These are phyloP conservation scores for Neotoma lepida DNA, from an alignment of 2,113 vertebrate species.

Conservation along the genomic window DNA sequence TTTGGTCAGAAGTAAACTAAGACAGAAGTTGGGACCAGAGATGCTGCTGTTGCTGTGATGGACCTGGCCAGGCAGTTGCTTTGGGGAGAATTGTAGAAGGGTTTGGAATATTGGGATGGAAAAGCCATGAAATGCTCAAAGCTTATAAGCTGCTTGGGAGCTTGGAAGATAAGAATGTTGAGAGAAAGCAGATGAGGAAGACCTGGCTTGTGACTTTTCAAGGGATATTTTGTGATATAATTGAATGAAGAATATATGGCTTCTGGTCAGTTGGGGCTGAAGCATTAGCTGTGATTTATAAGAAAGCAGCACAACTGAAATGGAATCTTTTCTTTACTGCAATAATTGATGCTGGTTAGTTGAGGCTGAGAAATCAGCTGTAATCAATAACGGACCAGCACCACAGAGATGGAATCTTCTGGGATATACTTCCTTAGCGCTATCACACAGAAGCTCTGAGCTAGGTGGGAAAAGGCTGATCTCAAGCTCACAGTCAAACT, in stretches of 20 bases:
- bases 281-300: neutral
- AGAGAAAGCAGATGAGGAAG: neutral
- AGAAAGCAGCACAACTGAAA: neutral
- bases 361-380: neutral
- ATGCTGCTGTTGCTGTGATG: neutral
- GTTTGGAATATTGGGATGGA: neutral
- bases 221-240: neutral
- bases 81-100: neutral
- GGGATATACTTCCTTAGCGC: neutral
- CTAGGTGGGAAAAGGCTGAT: neutral
- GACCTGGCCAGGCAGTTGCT: neutral
- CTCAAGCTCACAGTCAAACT: neutral
- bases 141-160: neutral
- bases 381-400: too few species aligned
- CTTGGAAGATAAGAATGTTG: neutral
- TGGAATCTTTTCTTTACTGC: neutral
- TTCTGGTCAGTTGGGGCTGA: neutral
- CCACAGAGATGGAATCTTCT: neutral
- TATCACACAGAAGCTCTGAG: neutral
- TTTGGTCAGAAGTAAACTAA: neutral
- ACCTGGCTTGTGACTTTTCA: neutral
- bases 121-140: neutral
- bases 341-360: neutral
- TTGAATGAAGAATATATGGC: neutral
- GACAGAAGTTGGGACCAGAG: neutral